Percentiles rank a stretch among this genome's conserved stretches.
These are phyloP conservation scores for Ochropleura plecta DNA, from an alignment of 2,888 invertebrate genomes.

Conservation along the genomic window DNA sequence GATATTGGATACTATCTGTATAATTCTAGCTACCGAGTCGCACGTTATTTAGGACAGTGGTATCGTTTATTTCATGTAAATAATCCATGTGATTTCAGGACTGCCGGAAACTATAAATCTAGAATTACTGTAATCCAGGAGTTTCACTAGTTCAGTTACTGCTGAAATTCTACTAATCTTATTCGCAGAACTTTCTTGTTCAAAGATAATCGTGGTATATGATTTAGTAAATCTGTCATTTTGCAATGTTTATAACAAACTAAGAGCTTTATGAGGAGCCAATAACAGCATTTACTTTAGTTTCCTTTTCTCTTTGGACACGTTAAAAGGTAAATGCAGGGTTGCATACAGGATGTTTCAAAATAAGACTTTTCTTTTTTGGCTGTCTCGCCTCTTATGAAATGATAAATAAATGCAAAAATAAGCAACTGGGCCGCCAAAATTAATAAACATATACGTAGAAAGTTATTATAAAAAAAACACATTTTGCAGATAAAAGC, in stretches of 20 bases:
- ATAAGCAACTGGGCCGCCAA: not conserved
- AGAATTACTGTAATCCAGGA: constrained; percentile 46
- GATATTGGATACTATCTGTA: not conserved
- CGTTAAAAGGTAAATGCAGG: constrained; percentile 37
- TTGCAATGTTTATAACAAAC: constrained; percentile 40
- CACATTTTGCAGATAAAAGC: too few relatives aligned
- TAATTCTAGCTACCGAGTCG: not conserved
- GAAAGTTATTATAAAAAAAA: not conserved
- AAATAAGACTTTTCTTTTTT: not conserved
- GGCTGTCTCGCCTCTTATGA: too few relatives aligned
- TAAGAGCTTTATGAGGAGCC: constrained; percentile 43
- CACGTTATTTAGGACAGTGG: not conserved
- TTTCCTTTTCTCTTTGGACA: constrained; percentile 18
- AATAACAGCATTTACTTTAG: constrained; percentile 37
- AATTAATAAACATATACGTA: not conserved
- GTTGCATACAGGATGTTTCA: not conserved
- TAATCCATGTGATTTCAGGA: constrained; percentile 42
- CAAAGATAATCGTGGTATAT: constrained; percentile 36
- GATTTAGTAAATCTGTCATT: constrained; percentile 44
- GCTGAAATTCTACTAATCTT: constrained; percentile 25
- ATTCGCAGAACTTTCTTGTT: constrained; percentile 46
- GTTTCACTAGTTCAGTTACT: constrained; percentile 15
- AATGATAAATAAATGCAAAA: not conserved
- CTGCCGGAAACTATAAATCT: constrained; percentile 47
- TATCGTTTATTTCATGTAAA: constrained; percentile 34